Percentiles rank a stretch among this genome's conserved stretches.
Conservation (phyloP, 2,888 invertebrate species). For the Apodemia mormo region DNA sequence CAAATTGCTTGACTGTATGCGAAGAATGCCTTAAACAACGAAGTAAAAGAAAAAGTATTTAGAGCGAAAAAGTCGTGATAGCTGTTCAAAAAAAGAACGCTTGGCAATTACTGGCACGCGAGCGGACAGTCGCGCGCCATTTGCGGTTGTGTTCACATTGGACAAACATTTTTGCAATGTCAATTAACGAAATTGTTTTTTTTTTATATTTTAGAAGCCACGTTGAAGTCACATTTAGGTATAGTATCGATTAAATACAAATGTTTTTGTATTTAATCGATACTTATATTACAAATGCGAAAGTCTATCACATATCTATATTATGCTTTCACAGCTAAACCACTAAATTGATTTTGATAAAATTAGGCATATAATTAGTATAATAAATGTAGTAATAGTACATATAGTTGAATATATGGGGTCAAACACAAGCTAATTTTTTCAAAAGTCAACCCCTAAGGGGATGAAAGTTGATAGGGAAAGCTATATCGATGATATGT, state of each 20-base stretch:
- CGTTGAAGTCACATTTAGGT: neutral
- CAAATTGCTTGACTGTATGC: constrained; percentile 72
- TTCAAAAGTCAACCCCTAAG: too few relatives aligned
- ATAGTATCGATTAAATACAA: too few relatives aligned
- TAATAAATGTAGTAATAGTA: too few relatives aligned
- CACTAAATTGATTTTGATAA: too few relatives aligned
- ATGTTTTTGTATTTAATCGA: neutral
- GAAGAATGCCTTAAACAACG: constrained; percentile 66
- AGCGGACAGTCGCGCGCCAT: constrained; percentile 75
- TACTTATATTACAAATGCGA: too few relatives aligned
- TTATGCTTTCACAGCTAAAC: too few relatives aligned
- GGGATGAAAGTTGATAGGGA: too few relatives aligned
- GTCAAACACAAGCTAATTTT: too few relatives aligned
- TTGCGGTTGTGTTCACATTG: constrained; percentile 56
- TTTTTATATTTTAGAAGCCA: neutral
- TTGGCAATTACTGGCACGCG: constrained; percentile 79
- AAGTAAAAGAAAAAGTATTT: constrained; percentile 63
- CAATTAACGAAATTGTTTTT: neutral
- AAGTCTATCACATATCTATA: too few relatives aligned
- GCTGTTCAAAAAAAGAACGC: constrained; percentile 78
- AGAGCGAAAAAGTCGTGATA: constrained; percentile 81
- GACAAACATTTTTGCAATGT: constrained; percentile 19
- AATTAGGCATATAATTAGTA: too few relatives aligned
- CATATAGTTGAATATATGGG: too few relatives aligned
- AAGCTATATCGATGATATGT: too few relatives aligned